Conservation (phyloP, 2,797 vertebrate species). For the Microctenopoma stevenorrisi region DNA sequence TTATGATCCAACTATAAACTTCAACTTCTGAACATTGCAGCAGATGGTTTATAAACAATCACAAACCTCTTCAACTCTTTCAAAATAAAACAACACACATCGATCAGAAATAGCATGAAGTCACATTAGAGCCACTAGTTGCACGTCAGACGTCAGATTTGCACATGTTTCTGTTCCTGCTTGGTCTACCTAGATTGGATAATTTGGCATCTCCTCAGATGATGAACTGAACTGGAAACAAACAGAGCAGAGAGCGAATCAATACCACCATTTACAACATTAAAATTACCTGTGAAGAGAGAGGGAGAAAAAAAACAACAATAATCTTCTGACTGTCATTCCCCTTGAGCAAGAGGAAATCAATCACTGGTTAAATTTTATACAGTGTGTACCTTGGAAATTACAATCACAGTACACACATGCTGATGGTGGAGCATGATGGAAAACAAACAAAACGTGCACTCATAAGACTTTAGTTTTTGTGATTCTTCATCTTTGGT, state of each 20-base stretch:
- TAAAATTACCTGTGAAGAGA: slow-evolving; percentile 71
- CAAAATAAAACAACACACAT: slow-evolving; percentile 22
- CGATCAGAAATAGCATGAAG: slow-evolving; percentile 18
- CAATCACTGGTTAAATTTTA: slow-evolving; percentile 59
- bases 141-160: slow-evolving; percentile 39
- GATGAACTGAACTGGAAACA: slow-evolving; percentile 66
- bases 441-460: slow-evolving; percentile 21
- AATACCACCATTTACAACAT: slow-evolving; percentile 77
- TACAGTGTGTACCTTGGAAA: slow-evolving; percentile 51
- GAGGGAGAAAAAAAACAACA: slow-evolving; percentile 53
- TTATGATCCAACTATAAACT: too few species aligned
- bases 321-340: slow-evolving; percentile 65
- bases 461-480: background rate
- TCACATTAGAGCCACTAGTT: slow-evolving; percentile 35
- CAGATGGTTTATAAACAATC: background rate
- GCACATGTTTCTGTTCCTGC: slow-evolving; percentile 38
- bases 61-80: background rate
- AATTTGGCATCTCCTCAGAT: slow-evolving; percentile 27
- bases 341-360: slow-evolving; percentile 52
- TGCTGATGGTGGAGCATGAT: background rate
- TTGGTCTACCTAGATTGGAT: slow-evolving; percentile 23
- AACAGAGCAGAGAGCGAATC: slow-evolving; percentile 61
- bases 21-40: background rate
- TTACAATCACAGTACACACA: slow-evolving; percentile 50
- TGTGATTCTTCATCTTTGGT: too few species aligned